A percentile compares a stretch with the other conserved stretches of the same genome.
These are phyloP conservation scores for Limenitis camilla DNA, from an alignment of 2,888 invertebrate genomes.

Conservation along the genomic window DNA sequence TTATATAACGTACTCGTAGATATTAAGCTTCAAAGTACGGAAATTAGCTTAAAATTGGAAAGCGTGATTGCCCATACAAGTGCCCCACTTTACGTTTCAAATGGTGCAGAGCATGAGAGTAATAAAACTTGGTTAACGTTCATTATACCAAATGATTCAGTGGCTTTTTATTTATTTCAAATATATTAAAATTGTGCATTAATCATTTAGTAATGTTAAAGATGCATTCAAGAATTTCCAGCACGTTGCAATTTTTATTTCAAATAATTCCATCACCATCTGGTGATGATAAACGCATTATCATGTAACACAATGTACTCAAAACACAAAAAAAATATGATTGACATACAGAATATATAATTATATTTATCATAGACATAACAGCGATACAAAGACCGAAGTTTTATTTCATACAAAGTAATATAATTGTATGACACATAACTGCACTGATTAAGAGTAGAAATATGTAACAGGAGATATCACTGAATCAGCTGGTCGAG, in stretches of 20 bases:
- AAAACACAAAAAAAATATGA: too few relatives aligned
- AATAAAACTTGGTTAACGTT: background rate
- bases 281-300: too few relatives aligned
- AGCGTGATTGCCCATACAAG: background rate
- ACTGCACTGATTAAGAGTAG: slow-evolving; percentile 7
- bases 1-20: too few relatives aligned
- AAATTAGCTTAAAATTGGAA: background rate
- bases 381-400: background rate
- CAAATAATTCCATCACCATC: too few relatives aligned
- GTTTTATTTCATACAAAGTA: background rate
- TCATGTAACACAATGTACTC: too few relatives aligned
- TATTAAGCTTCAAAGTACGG: too few relatives aligned
- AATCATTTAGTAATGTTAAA: background rate
- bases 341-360: too few relatives aligned
- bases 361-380: too few relatives aligned
- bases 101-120: background rate
- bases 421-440: slow-evolving; percentile 3
- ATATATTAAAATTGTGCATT: background rate
- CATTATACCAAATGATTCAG: background rate
- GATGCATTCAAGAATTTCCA: too few relatives aligned
- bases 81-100: background rate
- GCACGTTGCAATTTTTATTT: too few relatives aligned
- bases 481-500: slow-evolving; percentile 7
- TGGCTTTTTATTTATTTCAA: background rate
- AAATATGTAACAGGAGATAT: slow-evolving; percentile 16